Base-by-base conservation (phyloP, 2,797 vertebrate genomes). In the Cynodonichthys magdalenae region DNA sequence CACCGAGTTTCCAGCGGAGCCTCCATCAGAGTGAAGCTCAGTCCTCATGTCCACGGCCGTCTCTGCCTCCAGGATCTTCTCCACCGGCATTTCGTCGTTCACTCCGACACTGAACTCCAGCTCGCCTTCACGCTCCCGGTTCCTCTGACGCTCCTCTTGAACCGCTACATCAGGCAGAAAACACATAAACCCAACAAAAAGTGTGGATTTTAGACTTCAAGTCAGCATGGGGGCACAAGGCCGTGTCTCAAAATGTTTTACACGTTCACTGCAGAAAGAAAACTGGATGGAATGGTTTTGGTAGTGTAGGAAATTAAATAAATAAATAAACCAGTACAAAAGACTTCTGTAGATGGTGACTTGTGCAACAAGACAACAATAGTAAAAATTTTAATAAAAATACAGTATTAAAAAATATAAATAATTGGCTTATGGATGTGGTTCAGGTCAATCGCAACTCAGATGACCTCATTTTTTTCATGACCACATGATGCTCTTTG, bases 51-150 rank as follows among this genome's bases (percentile, higher is more conserved):
- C 97, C 1, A 98, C 96, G 0, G 96, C 96, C 5, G 95, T 95
- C 82, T 99, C 97, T 0, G 97, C 97, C 76, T 98, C 97, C 80
- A 99, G 90, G 85, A 99, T 98, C 90, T 97, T 96, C 90, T 98
- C 96, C 87, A 98, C 97, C 0, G 97, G 96, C 97, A 99, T 99
- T 85, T 98, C 97, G 70, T 98, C 97, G 0, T 94, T 96, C 67
- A 93, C 92, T 0, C 76, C 82, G n/a, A 87, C 90, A 1, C 91
- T 94, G 70, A 94, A 93, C 68, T 99, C 97, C 0, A 94, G 92
- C 66, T 96, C 97, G 0, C 91, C 94, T 70, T 99, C 97, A 0
- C 95, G 92, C 76, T 99, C 97, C 64, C 94, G 90, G 84, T 95
- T 95, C 83, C 96, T 93, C 90, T 99, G 97, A 49, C 97, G 94